Percentiles rank a stretch among this genome's conserved stretches.
These are phyloP conservation scores for Polypterus bichir DNA, from an alignment of 2,113 vertebrate species.

Conservation along the genomic window DNA sequence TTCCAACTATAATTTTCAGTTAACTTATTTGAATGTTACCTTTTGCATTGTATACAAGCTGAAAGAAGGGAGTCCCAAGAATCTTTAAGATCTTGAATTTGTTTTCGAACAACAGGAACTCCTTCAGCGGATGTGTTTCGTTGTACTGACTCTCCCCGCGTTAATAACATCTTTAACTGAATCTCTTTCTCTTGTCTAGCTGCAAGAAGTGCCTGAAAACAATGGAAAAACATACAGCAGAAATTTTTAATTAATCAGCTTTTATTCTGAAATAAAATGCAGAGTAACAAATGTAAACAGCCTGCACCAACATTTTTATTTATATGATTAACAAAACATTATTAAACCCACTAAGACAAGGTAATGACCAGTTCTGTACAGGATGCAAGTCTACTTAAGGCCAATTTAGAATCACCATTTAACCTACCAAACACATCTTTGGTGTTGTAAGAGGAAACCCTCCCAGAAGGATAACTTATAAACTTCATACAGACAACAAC, in stretches of 20 bases:
- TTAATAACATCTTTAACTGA: conserved; percentile 81
- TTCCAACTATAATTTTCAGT: no score
- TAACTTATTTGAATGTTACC: conserved; percentile 40
- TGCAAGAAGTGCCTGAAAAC: conserved; percentile 62
- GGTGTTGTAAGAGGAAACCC: no score
- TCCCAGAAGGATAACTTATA: no score
- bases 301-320: background rate
- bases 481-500: no score
- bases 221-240: background rate
- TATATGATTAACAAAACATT: no score
- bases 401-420: no score
- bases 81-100: conserved; percentile 79
- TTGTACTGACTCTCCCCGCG: conserved; percentile 81
- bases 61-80: conserved; percentile 78
- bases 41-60: conserved; percentile 83
- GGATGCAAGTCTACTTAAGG: no score
- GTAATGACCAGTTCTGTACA: no score
- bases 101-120: conserved; percentile 64
- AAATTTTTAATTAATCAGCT: no score
- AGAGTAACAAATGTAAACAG: background rate
- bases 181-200: conserved; percentile 88
- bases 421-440: no score
- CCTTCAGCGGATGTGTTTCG: conserved; percentile 85
- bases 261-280: background rate
- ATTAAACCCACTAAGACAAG: no score